Percentiles rank a stretch among this genome's conserved stretches.
Evolutionary conservation across 2,797 vertebrate species (phyloP).

Genomic region (Capromys pilorides): DNA sequence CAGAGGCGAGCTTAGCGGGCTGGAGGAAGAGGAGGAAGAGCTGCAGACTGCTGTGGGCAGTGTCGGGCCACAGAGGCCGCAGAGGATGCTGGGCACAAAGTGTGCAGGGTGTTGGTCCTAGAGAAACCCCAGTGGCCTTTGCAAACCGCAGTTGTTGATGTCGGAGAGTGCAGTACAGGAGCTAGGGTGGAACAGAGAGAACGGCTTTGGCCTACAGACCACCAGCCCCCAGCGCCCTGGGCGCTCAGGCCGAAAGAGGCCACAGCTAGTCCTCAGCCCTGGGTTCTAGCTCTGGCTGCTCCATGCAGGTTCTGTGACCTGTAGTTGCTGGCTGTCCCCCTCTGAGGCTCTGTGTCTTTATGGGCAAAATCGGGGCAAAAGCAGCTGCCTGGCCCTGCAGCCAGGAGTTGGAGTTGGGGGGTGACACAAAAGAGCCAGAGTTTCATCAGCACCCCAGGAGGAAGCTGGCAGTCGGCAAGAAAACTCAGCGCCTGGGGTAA

Average conservation of each 20-base stretch:
- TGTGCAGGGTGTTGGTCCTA: neutral
- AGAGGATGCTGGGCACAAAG: neutral
- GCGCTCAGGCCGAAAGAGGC: neutral
- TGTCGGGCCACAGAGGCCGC: neutral
- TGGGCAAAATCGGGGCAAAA: neutral
- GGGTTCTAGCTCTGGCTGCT: neutral
- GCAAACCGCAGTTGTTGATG: neutral
- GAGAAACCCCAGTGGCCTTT: neutral
- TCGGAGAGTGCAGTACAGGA: neutral
- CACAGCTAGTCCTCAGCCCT: neutral
- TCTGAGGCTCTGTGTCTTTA: neutral
- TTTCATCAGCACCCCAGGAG: neutral
- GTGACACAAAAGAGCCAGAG: neutral
- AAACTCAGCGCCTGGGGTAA: neutral
- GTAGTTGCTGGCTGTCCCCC: neutral
- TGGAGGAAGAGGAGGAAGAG: too few relatives aligned
- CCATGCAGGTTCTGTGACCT: neutral
- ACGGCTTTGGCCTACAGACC: neutral
- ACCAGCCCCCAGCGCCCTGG: neutral
- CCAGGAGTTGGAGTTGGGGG: neutral
- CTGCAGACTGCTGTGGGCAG: neutral
- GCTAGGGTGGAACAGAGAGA: neutral
- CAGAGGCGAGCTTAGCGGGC: rapidly evolving
- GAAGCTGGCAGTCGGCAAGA: neutral
- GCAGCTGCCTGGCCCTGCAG: neutral